These are phyloP conservation scores for Penelope pileata DNA, from an alignment of 2,113 vertebrate species.

Conservation along the genomic window DNA sequence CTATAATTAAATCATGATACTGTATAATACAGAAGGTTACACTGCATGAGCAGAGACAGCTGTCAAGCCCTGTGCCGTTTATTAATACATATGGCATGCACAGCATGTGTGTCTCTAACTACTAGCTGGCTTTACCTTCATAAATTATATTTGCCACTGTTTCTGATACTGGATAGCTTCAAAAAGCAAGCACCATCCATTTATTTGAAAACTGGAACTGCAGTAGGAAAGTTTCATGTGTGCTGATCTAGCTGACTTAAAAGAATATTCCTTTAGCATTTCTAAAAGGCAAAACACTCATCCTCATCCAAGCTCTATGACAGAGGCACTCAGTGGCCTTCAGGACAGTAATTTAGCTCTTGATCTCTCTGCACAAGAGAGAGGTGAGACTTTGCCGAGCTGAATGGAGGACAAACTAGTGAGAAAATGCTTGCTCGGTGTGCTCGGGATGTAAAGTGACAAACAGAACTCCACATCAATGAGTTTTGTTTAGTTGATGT, in stretches of 20 bases:
- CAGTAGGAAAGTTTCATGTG: background rate
- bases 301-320: background rate
- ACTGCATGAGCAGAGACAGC: conserved; percentile 53
- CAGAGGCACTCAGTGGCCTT: background rate
- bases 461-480: background rate
- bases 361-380: background rate
- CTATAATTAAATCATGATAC: conserved; percentile 74
- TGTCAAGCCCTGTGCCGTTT: conserved; percentile 66
- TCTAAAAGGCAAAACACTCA: background rate
- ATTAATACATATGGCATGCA: conserved; percentile 65
- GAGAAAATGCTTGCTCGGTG: background rate
- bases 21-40: conserved; percentile 71
- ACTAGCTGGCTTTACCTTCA: conserved; percentile 42
- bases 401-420: background rate
- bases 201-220: conserved; percentile 19
- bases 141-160: conserved; percentile 40
- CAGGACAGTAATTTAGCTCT: conserved; percentile 1
- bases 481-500: background rate
- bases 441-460: background rate
- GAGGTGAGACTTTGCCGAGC: background rate
- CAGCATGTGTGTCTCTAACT: conserved; percentile 58
- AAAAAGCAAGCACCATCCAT: background rate
- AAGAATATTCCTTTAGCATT: background rate
- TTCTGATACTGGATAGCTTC: conserved; percentile 15
- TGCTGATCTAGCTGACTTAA: background rate